A percentile compares a stretch with the other conserved stretches of the same genome.
Conservation (phyloP, 1,140 invertebrate species). For the Spodoptera litura region DNA sequence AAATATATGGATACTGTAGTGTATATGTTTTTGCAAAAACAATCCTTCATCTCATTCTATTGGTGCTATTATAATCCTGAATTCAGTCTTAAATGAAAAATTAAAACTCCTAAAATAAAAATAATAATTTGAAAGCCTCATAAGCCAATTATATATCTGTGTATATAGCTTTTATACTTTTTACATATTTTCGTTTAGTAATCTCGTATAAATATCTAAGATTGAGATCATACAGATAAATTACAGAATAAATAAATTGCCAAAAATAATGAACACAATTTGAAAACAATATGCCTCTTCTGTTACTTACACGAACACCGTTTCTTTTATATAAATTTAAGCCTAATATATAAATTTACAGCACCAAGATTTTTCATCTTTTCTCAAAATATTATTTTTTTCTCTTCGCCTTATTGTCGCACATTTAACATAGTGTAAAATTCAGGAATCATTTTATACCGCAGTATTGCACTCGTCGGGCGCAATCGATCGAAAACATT, state of each 20-base stretch:
- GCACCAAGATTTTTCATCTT: slow-evolving; percentile 85
- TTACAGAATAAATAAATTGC: slow-evolving; percentile 84
- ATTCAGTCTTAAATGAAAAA: slow-evolving; percentile 82
- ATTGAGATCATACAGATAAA: slow-evolving; percentile 84
- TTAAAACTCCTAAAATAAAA: slow-evolving; percentile 71
- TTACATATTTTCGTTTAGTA: slow-evolving; percentile 82
- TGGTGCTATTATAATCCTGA: slow-evolving; percentile 78
- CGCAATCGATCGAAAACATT: slow-evolving; percentile 45
- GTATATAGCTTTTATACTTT: slow-evolving; percentile 79
- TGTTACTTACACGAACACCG: slow-evolving; percentile 83
- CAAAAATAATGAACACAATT: slow-evolving; percentile 85
- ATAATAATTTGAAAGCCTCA: slow-evolving; percentile 81
- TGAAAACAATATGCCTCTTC: slow-evolving; percentile 83
- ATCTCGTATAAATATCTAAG: slow-evolving; percentile 86
- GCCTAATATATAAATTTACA: slow-evolving; percentile 86
- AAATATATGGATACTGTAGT: slow-evolving; percentile 30
- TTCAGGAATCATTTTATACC: slow-evolving; percentile 79
- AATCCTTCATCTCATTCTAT: slow-evolving; percentile 57
- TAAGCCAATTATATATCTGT: slow-evolving; percentile 84
- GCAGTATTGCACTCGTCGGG: slow-evolving; percentile 81
- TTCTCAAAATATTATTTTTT: slow-evolving; percentile 84
- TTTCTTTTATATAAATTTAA: slow-evolving; percentile 84
- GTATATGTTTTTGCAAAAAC: slow-evolving; percentile 51
- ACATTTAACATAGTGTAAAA: slow-evolving; percentile 83
- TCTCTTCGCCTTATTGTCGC: slow-evolving; percentile 85